Base-by-base conservation (phyloP, 1,140 invertebrate species). In the Sesamia nonagrioides region DNA sequence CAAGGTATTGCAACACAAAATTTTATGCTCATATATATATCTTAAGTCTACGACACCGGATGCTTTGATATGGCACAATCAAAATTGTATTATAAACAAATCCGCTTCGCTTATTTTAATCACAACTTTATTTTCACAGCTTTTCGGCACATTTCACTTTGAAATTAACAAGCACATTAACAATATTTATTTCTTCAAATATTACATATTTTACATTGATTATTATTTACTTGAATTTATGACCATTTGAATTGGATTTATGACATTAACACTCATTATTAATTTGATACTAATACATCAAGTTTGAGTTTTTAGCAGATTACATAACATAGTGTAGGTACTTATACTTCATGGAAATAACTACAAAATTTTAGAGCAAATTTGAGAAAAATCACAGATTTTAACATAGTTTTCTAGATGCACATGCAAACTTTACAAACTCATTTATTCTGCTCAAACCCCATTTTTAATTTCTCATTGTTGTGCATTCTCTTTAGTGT, bases 391-490 rank as follows among this genome's bases (percentile, higher is more conserved):
- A 58, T 13, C 71, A 63, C 73, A 68, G 27, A 63, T 9, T 35
- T 61, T 6, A 75, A 45, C n/a, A 40, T 56, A 45, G 42, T 77
- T 66, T 77, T 66, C 27, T 73, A 71, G 68, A 42, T 77, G 77
- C 78, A 86, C 78, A 77, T 63, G 63, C 77, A 75, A 81, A 77
- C 60, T 75, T 79, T 82, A 86, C 89, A 77, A 90, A 93, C 93
- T 94, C 93, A 94, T 94, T 94, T 90, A 92, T 87, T 94, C 92
- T 94, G 92, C 87, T 90, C 85, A 86, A 91, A 93, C 92, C 92
- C 91, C 91, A 90, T 90, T 90, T 89, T 90, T 90, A 86, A 85
- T 87, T 89, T 87, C 48, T 89, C 86, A 87, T 90, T 89, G 84
- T 89, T 89, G 82, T 89, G 84, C 86, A 86, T 89, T 86, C 78